Percentiles rank a stretch among this genome's conserved stretches.
These are phyloP conservation scores for Empis livida DNA, from an alignment of 2,888 invertebrate genomes.

Conservation along the genomic window DNA sequence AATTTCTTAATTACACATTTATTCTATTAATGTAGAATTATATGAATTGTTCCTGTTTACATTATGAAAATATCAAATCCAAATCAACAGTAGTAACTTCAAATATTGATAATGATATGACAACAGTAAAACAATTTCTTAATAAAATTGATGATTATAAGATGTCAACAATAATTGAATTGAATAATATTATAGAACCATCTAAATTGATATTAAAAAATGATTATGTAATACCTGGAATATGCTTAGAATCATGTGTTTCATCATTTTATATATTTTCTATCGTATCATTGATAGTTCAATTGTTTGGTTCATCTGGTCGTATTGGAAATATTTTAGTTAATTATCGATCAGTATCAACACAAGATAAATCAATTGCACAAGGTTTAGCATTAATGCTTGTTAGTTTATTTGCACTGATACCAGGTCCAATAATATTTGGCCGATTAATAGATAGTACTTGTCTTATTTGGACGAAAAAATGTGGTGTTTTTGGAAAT, in stretches of 20 bases:
- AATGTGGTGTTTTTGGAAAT: conserved; percentile 47
- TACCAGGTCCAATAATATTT: conserved; percentile 53
- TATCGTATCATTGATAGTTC: conserved; percentile 39
- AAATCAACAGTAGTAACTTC: conserved; percentile 4
- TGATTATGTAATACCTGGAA: conserved; percentile 29
- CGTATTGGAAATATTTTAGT: conserved; percentile 52
- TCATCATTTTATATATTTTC: conserved; percentile 39
- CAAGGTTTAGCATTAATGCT: conserved; percentile 49
- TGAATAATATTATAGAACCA: not conserved
- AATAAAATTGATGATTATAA: too few species aligned
- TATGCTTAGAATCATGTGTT: conserved; percentile 38
- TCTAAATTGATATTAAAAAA: not conserved
- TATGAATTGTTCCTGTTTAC: conserved; percentile 20
- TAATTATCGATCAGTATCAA: conserved; percentile 48
- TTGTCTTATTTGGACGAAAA: conserved; percentile 52
- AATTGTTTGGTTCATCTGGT: conserved; percentile 49
- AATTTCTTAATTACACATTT: not conserved
- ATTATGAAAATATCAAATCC: not conserved
- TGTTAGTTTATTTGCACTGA: conserved; percentile 48
- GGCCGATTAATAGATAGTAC: conserved; percentile 53
- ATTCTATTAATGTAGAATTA: conserved; percentile 21
- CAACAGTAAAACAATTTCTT: not conserved
- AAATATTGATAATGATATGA: not conserved
- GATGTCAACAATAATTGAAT: too few species aligned
- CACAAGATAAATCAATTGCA: conserved; percentile 49